Base-by-base conservation (phyloP, 2,888 invertebrate genomes). In the Thysanoteuthis rhombus region DNA sequence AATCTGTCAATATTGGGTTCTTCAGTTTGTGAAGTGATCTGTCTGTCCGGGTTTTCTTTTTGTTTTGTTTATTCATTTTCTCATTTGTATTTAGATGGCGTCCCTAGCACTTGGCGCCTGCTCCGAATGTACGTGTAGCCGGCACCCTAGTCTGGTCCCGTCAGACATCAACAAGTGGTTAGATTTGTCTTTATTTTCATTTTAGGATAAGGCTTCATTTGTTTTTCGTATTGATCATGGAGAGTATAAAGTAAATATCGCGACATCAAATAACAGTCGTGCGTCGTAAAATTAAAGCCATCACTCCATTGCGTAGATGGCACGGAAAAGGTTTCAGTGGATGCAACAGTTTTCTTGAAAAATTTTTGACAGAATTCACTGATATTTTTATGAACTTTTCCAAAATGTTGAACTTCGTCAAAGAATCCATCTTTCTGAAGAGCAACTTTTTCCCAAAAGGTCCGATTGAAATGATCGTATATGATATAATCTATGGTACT, bases 391-490 rank as follows among this genome's bases (percentile, higher is more conserved):
- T 93, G 58, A 12, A 93, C 32, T 36, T 95, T 90, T 93, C 93
- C 94, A 90, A 95, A 95, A 25, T 95, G 95, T 25, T 94, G 93
- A 25, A 96, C 95, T 94, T 96, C 96, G 32, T 95, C 94, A 52
- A 93, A 94, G 93, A 96, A 96, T 42, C 94, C 95, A 1, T 93
- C 75, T 3, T 95, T 95, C 42, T 96, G 95, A 8, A 91, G 39
- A 5, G 91, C 91, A 4, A 97, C 93, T 93, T 95, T 95, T 75
- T 94, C 93, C 96, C 96, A 96, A 40, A 97, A 95, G 1, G 96
- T 96, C 90, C 94, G 94, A 94, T 96, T 96, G 94, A 96, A 97
- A 94, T 96, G 95, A 39, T 96, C 95, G 94, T 96, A 97, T 12
- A 97, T 95, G 32, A 94, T 92, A 93, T 96, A 96, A 94, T 97